Evolutionary conservation across 2,888 invertebrate genomes (phyloP), one percentile per base, ranked within the genome.

Genomic region (Acrocera orbiculus): DNA sequence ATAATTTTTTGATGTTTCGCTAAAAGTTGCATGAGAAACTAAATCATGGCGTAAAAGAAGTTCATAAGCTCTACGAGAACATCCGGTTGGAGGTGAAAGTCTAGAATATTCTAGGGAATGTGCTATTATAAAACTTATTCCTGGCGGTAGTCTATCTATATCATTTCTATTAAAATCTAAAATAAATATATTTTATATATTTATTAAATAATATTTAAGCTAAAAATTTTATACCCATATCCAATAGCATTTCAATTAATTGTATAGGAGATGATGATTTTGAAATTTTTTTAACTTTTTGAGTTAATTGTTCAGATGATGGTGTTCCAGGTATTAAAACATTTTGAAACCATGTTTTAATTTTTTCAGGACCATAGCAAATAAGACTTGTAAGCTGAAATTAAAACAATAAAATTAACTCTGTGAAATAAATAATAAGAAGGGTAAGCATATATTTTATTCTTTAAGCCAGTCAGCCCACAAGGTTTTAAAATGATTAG

Each of bases 31-130:
- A 42, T 72, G 64, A 1, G 65, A 64, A 1, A 73, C 71, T 37
- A 79, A 56, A 55, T 80, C 80, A 24, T 75, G 69, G 10, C 79
- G 64, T 44, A 72, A 70, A 27, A 83, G 66, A 7, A 83, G 58
- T 39, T 70, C 66, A 49, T 79, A 82, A 1, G 74, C 72, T 36
- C 69, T 65, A 32, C 66, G 62, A 1, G 73, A 67, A 73, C 79
- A 80, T 49, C 75, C 70, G 19, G 72, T 64, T 1, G 78, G 77
- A 9, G 82, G 81, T 39, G 67, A 62, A 40, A 73, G 65, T 36
- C 81, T 65, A 40, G 76, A 76, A 42, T 68, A 62, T 54, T 76
- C 73, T 40, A 82, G 62, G 2, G 73, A 68, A 46, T 78, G 72
- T 36, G 73, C 69, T 9, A 83, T 57, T 11, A 79, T 65, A 11